Percentiles rank a stretch among this genome's conserved stretches.
phyloP scores from a whole-genome alignment of 2,888 invertebrate genomes.

The Caenorhabditis wallacei region DNA sequence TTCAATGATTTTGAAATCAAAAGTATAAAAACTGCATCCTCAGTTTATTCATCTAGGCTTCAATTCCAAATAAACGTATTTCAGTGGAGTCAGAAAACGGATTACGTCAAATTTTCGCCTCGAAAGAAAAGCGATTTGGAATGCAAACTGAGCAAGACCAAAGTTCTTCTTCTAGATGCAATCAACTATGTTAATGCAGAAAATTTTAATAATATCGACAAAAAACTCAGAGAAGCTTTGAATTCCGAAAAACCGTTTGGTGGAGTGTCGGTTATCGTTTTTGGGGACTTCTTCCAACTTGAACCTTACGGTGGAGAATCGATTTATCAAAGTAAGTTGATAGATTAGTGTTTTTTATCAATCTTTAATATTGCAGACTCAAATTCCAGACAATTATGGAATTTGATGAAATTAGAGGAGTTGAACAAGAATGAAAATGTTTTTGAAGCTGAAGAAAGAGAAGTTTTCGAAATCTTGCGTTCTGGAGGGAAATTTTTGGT shows the following conservation, averaged over 20 bases:
- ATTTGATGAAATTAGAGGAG: neutral
- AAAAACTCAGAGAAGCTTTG: neutral
- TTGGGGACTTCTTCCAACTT: conserved; percentile 11
- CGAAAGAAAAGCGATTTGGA: neutral
- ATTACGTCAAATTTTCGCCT: neutral
- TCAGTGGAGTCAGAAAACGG: neutral
- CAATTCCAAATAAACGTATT: neutral
- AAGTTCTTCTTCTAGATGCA: neutral
- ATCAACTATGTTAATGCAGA: neutral
- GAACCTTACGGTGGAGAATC: neutral
- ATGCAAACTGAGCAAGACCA: neutral
- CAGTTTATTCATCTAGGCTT: too few species aligned
- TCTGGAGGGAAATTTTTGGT: neutral
- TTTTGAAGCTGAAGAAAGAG: neutral
- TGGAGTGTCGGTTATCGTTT: neutral
- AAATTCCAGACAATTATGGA: neutral
- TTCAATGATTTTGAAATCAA: too few species aligned
- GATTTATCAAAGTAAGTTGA: neutral
- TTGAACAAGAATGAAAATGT: conserved; percentile 5
- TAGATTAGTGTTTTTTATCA: neutral
- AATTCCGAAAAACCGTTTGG: conserved; percentile 5
- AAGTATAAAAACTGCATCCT: too few species aligned
- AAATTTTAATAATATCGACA: neutral
- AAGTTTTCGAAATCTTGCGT: neutral
- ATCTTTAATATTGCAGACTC: neutral